Evolutionary conservation across 1,140 invertebrate species (phyloP).

Genomic region (Drosophila nikananu): DNA sequence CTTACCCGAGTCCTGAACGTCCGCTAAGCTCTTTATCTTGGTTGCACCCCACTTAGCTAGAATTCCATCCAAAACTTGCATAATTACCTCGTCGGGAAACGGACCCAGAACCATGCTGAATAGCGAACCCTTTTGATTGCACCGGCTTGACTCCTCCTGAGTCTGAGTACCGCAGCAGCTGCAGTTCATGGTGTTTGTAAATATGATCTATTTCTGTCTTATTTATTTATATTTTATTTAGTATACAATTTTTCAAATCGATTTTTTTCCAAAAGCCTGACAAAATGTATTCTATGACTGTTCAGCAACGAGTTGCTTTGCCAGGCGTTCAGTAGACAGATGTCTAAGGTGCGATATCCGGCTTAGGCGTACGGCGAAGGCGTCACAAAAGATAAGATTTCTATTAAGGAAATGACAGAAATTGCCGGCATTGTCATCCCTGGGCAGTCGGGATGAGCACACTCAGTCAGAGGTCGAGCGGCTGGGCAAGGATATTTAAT

Average conservation of each 20-base stretch:
- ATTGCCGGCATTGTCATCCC: slow-evolving; percentile 74
- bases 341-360: slow-evolving; percentile 84
- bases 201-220: background rate
- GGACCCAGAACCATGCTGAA: slow-evolving; percentile 19
- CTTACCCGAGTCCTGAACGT: background rate
- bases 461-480: slow-evolving; percentile 39
- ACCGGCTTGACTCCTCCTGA: background rate
- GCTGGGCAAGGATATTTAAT: slow-evolving; percentile 74
- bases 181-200: background rate
- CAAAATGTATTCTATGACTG: slow-evolving; percentile 21
- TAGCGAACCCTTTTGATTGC: background rate
- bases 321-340: slow-evolving; percentile 43
- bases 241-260: slow-evolving; percentile 21
- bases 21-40: slow-evolving; percentile 27
- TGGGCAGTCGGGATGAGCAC: slow-evolving; percentile 15
- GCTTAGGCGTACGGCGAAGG: slow-evolving; percentile 61
- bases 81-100: slow-evolving; percentile 62
- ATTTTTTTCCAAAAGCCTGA: slow-evolving; percentile 7
- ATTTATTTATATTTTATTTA: slow-evolving; percentile 19
- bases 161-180: slow-evolving; percentile 3
- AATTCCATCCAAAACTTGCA: slow-evolving; percentile 49
- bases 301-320: slow-evolving; percentile 9
- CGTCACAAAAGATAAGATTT: slow-evolving; percentile 82
- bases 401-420: slow-evolving; percentile 83
- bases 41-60: slow-evolving; percentile 42